These are phyloP conservation scores for Orientallactaga bullata DNA, from an alignment of 2,113 vertebrate species.

Conservation along the genomic window DNA sequence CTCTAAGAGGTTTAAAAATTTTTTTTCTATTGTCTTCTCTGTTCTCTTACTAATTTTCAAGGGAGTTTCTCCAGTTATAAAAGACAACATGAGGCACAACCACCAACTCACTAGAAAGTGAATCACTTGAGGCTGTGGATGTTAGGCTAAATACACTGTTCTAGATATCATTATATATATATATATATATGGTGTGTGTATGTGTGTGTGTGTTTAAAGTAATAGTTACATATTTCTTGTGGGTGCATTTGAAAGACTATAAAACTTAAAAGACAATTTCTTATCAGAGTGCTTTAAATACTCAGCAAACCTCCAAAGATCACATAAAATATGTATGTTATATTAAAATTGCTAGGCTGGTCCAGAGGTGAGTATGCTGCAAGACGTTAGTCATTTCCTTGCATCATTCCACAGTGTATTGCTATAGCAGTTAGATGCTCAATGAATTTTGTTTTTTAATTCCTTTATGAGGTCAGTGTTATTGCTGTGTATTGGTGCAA, in stretches of 20 bases:
- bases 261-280: slow-evolving; percentile 36
- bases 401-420: neutral
- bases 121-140: neutral
- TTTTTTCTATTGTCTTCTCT: slow-evolving; percentile 17
- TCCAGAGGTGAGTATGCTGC: neutral
- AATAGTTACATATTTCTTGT: slow-evolving; percentile 1
- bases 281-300: slow-evolving; percentile 25
- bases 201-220: slow-evolving; percentile 57
- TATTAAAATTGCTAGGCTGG: neutral
- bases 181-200: no score
- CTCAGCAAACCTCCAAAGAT: slow-evolving; percentile 2
- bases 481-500: neutral
- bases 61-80: slow-evolving; percentile 38
- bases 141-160: slow-evolving; percentile 6
- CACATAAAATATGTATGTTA: neutral
- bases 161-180: neutral
- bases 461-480: neutral
- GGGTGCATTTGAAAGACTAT: slow-evolving; percentile 25
- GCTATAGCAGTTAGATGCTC: neutral
- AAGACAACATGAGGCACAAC: neutral
- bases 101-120: neutral
- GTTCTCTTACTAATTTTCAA: slow-evolving; percentile 12
- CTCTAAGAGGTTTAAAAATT: neutral
- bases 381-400: neutral
- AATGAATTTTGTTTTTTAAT: neutral